Evolutionary conservation across 2,797 vertebrate species (phyloP).

Genomic region (Crocidura indochinensis): DNA sequence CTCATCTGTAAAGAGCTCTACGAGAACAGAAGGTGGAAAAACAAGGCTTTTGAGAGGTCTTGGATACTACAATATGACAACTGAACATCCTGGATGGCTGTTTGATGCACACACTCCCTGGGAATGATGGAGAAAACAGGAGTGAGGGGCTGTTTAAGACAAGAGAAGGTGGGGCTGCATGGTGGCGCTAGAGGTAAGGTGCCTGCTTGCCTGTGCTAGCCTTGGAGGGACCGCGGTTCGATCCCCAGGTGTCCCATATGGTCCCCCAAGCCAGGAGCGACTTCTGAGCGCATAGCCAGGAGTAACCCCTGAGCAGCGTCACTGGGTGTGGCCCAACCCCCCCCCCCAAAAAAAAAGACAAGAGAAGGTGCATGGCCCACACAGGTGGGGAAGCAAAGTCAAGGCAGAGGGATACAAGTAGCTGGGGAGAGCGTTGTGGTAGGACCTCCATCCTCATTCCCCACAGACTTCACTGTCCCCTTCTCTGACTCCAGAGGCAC

Average conservation of each 20-base stretch:
- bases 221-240: too few relatives aligned
- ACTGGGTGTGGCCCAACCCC: too few relatives aligned
- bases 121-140: background rate
- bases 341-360: too few relatives aligned
- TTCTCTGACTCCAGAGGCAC: background rate
- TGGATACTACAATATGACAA: background rate
- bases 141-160: background rate
- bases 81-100: background rate
- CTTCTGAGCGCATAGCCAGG: too few relatives aligned
- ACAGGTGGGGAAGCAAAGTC: background rate
- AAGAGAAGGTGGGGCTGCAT: too few relatives aligned
- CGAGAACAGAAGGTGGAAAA: background rate
- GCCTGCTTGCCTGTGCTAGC: too few relatives aligned
- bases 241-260: too few relatives aligned
- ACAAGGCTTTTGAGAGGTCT: background rate
- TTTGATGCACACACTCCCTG: background rate
- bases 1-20: constrained; percentile 6
- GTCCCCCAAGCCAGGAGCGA: too few relatives aligned
- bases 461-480: background rate
- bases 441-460: background rate
- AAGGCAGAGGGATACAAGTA: background rate
- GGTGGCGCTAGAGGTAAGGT: too few relatives aligned
- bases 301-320: too few relatives aligned
- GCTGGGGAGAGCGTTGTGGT: background rate
- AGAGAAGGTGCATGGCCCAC: too few relatives aligned